Evolutionary conservation across 2,113 vertebrate genomes (phyloP).

Genomic region (Prunella himalayana): DNA sequence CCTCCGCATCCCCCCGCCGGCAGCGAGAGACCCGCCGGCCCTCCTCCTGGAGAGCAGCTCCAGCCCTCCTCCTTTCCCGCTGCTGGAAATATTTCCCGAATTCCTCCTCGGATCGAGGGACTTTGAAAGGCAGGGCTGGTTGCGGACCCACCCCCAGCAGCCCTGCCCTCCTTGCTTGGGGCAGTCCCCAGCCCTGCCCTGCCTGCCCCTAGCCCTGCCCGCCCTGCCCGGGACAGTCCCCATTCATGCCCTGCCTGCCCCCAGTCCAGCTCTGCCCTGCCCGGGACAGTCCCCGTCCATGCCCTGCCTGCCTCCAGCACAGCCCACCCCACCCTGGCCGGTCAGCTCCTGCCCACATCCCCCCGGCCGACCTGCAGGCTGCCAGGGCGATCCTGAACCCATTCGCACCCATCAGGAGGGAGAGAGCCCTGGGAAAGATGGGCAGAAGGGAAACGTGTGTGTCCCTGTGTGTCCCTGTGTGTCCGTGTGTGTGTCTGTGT

Average conservation of each 20-base stretch:
- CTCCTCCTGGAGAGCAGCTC: background rate
- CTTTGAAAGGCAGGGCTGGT: slow-evolving; percentile 54
- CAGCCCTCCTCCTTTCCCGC: background rate
- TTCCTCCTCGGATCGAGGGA: slow-evolving; percentile 41
- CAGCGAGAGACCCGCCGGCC: background rate
- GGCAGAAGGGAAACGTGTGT: background rate
- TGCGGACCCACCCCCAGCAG: slow-evolving; percentile 27
- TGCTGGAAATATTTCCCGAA: slow-evolving; percentile 21
- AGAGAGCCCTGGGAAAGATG: background rate
- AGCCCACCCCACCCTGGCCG: background rate
- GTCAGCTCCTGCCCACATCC: background rate
- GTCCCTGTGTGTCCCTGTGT: fast-evolving
- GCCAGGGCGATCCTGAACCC: background rate
- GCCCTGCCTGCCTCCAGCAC: background rate
- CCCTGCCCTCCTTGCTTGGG: background rate
- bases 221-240: background rate
- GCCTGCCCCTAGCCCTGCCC: background rate
- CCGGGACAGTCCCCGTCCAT: background rate
- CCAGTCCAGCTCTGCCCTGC: background rate
- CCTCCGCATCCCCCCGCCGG: slow-evolving; percentile 23
- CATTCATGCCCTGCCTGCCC: background rate
- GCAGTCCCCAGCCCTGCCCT: background rate
- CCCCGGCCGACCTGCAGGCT: background rate
- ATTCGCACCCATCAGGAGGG: background rate
- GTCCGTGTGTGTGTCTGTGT: background rate